Evolutionary conservation across 2,888 invertebrate genomes (phyloP).

Genomic region (Cylloceria caligata): DNA sequence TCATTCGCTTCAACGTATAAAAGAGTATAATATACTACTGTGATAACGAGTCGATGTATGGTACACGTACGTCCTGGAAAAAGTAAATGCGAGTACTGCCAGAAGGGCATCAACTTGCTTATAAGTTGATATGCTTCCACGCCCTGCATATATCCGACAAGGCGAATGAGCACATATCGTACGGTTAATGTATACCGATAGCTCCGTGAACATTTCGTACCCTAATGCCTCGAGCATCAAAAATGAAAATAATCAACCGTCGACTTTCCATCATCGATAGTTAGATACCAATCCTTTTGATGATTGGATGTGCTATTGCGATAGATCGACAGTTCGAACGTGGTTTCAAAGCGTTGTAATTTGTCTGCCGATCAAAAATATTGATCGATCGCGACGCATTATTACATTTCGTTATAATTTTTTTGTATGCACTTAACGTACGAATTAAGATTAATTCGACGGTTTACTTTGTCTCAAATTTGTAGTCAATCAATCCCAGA

Average conservation of each 20-base stretch:
- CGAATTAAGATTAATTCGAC: background rate
- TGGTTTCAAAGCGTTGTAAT: background rate
- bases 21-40: conserved; percentile 32
- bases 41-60: conserved; percentile 36
- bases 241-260: conserved; percentile 48
- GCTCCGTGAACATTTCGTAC: conserved; percentile 33
- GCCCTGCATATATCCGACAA: conserved; percentile 45
- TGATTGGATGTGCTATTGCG: background rate
- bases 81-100: conserved; percentile 49
- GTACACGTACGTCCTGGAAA: conserved; percentile 27
- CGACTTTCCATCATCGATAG: conserved; percentile 59
- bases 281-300: background rate
- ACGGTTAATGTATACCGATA: conserved; percentile 26
- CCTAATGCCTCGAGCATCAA: conserved; percentile 43
- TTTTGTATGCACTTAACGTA: background rate
- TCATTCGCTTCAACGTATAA: conserved; percentile 27
- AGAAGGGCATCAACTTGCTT: conserved; percentile 44
- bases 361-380: conserved; percentile 17
- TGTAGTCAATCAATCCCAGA: too few species aligned
- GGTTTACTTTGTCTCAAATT: background rate
- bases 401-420: background rate
- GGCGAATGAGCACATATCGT: conserved; percentile 9
- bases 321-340: conserved; percentile 11
- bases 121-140: conserved; percentile 50
- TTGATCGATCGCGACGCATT: conserved; percentile 8